Percentiles rank a stretch among this genome's conserved stretches.
Evolutionary conservation across 2,888 invertebrate genomes (phyloP).

Genomic region (Patella pellucida): DNA sequence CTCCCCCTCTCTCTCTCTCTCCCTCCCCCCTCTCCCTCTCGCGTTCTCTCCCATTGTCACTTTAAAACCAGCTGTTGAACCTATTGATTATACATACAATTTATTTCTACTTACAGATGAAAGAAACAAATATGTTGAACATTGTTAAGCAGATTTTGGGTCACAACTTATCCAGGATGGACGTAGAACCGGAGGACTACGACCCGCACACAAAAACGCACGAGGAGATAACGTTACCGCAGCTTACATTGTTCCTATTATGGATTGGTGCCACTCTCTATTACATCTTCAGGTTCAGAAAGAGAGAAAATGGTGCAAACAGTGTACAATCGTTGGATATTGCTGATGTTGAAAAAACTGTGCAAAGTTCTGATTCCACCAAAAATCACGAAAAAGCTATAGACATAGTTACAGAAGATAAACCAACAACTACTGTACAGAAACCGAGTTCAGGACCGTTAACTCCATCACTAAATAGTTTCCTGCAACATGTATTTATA

Average conservation of each 20-base stretch:
- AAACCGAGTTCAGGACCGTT: constrained; percentile 11
- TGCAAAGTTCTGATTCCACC: neutral
- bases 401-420: neutral
- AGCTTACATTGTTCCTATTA: neutral
- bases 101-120: too few relatives aligned
- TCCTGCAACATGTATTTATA: constrained; percentile 37
- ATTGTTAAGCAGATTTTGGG: too few relatives aligned
- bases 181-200: neutral
- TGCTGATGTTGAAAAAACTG: neutral
- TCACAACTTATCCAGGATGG: too few relatives aligned
- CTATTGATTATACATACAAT: too few relatives aligned
- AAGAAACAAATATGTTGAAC: too few relatives aligned
- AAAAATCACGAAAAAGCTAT: neutral
- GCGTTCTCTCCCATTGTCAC: too few relatives aligned
- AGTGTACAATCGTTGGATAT: neutral
- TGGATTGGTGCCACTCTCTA: neutral
- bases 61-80: too few relatives aligned
- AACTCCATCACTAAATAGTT: constrained; percentile 39
- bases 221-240: neutral
- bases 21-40: too few relatives aligned
- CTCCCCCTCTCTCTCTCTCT: too few relatives aligned
- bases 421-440: neutral
- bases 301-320: neutral
- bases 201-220: neutral
- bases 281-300: neutral